Base-by-base conservation (phyloP, 2,888 invertebrate genomes). In the Macrosoma leucophasiata region DNA sequence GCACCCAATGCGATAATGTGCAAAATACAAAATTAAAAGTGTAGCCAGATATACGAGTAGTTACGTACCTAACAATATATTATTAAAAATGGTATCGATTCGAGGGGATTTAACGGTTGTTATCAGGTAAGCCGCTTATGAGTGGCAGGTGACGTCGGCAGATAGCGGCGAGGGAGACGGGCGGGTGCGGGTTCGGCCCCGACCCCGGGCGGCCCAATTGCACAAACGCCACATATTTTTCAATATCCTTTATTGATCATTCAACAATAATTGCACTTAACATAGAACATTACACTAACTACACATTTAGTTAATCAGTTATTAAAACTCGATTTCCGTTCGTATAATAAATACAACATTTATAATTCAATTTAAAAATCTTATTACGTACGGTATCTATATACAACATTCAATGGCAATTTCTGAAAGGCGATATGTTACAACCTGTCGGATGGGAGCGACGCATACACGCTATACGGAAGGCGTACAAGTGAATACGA, bases 261-360 rank as follows among this genome's bases (percentile, higher is more conserved):
- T 63, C 68, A 75, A 77, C 68, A 74, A 75, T 66, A 64, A 69
- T 73, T 75, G 69, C 74, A 72, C 72, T 68, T 69, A 66, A 50
- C 43, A 53, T 59, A 48, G 55, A 62, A 58, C 59, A 62, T 64
- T 67, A 62, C 52, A 59, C 66, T 72, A 64, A 60, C 70, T 72
- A 75, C 65, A 71, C 71, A 73, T 72, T 69, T 71, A 74, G 62
- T 62, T 71, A 72, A 77, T 73, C 69, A 64, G 64, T 67, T 59
- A 62, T 57, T 68, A 66, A 75, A 71, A 75, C 66, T 67, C 59
- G 57, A 66, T 54, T 43, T n/a, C 39, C 41, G 47, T 47, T 49
- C 39, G 36, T 35, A 37, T 39, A 39, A 37, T 44, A 45, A 41
- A 48, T 47, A 49, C 43, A 52, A 44, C 44, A 45, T n/a, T n/a